Conservation (phyloP, 92 coral and sea anemone species). For the Parazoanthus swiftii region DNA sequence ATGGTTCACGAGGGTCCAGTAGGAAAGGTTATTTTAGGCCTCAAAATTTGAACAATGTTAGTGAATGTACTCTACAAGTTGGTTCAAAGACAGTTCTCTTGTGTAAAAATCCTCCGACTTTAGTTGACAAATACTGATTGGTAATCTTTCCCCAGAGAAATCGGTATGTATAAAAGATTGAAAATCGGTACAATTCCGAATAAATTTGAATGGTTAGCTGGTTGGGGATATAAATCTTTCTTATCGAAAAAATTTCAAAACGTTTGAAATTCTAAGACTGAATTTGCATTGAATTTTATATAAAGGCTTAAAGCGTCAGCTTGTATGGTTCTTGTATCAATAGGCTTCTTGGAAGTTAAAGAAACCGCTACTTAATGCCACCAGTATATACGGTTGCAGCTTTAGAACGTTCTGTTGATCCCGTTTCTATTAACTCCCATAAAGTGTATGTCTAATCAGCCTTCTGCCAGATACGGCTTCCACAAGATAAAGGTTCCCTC, state of each 20-base stretch:
- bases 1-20: background rate
- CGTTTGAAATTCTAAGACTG: background rate
- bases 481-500: background rate
- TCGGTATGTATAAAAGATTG: background rate
- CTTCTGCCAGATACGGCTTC: background rate
- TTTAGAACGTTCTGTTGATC: background rate
- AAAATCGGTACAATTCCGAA: background rate
- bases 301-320: background rate
- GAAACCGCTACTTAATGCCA: background rate
- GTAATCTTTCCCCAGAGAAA: background rate
- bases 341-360: background rate
- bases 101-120: background rate
- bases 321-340: background rate
- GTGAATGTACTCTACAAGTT: background rate
- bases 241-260: background rate
- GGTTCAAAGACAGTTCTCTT: too few species aligned
- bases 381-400: background rate
- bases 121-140: background rate
- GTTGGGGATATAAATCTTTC: background rate
- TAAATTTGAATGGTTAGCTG: background rate
- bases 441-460: background rate
- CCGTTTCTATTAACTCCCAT: background rate
- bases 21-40: background rate
- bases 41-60: background rate
- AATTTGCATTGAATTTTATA: background rate